Conservation (phyloP, 2,113 vertebrate species). For the Rafetus swinhoei region DNA sequence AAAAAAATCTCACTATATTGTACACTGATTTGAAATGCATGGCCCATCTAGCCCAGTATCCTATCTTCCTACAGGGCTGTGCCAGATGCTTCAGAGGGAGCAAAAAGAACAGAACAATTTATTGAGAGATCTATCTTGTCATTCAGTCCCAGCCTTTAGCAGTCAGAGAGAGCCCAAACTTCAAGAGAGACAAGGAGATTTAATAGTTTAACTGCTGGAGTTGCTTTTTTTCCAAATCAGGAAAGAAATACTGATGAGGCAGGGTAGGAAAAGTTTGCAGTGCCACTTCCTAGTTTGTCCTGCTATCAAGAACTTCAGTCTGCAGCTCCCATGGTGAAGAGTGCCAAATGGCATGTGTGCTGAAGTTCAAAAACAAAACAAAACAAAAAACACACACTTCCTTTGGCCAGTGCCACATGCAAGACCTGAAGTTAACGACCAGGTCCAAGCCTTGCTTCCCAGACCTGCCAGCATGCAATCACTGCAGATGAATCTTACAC, state of each 20-base stretch:
- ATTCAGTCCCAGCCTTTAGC: not conserved
- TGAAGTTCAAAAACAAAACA: not conserved
- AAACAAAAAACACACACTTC: not conserved
- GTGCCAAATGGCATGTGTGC: not conserved
- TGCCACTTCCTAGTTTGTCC: not conserved
- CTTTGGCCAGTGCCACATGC: not conserved
- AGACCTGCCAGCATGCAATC: not conserved
- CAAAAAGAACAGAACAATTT: not conserved
- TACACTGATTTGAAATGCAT: not conserved
- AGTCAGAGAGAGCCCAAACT: not conserved
- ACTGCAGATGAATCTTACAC: not conserved
- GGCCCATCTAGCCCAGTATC: not conserved
- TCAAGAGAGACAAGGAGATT: not conserved
- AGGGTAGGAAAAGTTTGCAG: not conserved
- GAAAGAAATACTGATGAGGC: not conserved
- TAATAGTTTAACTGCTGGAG: not conserved
- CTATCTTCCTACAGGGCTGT: not conserved
- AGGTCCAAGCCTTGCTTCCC: slow-evolving; percentile 9
- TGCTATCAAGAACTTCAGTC: not conserved
- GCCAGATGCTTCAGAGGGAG: not conserved
- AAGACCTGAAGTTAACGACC: not conserved
- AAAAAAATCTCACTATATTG: not conserved
- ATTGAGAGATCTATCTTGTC: not conserved
- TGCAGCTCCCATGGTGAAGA: not conserved
- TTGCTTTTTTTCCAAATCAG: not conserved